phyloP scores from a whole-genome alignment of 2,113 vertebrate species.

The Rhineura floridana region DNA sequence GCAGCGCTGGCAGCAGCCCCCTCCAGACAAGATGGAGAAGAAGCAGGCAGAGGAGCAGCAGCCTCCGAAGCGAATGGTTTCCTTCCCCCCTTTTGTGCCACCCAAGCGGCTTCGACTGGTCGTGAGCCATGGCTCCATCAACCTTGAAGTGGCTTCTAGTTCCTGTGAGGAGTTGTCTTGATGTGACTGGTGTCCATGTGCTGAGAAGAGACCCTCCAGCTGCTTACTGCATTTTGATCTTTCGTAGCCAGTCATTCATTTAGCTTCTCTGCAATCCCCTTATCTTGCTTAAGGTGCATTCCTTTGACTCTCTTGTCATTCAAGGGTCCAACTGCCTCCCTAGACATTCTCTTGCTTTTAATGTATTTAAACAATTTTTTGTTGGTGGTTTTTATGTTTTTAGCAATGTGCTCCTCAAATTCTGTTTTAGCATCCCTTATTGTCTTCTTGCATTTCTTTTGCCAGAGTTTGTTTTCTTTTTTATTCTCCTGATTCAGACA shows the following conservation, averaged over 20 bases:
- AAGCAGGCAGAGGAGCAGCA: not conserved
- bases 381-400: no score
- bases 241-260: conserved; percentile 16
- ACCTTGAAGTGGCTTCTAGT: conserved; percentile 65
- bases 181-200: not conserved
- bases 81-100: conserved; percentile 70
- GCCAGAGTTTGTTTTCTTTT: no score
- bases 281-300: no score
- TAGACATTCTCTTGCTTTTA: no score
- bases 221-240: not conserved
- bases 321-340: no score
- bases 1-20: not conserved
- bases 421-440: no score
- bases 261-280: no score
- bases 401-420: no score
- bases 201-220: not conserved
- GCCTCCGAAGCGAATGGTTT: conserved; percentile 56
- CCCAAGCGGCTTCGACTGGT: conserved; percentile 74
- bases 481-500: no score
- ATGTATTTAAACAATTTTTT: no score
- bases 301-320: no score
- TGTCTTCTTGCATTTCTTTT: no score
- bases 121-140: conserved; percentile 72
- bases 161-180: conserved; percentile 48
- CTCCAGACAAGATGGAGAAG: not conserved